A percentile compares a stretch with the other conserved stretches of the same genome.
Evolutionary conservation across 1,140 invertebrate species (phyloP).

Genomic region (Rhopalosiphum maidis): DNA sequence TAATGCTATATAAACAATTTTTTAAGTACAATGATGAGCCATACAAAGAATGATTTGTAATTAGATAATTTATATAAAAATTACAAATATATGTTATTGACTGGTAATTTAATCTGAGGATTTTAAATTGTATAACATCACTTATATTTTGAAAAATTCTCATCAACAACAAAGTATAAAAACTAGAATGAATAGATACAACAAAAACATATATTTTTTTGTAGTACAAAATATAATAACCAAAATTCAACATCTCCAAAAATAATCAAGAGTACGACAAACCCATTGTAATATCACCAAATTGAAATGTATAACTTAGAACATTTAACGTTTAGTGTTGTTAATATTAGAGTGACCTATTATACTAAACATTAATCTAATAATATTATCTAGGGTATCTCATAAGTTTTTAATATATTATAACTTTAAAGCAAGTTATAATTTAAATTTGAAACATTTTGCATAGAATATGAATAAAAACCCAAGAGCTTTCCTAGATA

Average conservation of each 20-base stretch:
- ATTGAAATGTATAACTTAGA: background rate
- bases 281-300: too few relatives aligned
- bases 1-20: background rate
- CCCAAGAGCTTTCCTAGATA: too few relatives aligned
- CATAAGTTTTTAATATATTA: too few relatives aligned
- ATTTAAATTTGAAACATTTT: too few relatives aligned
- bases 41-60: background rate
- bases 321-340: background rate
- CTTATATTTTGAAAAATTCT: background rate
- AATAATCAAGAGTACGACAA: too few relatives aligned
- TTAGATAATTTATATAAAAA: background rate
- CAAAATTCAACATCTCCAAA: background rate
- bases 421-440: too few relatives aligned
- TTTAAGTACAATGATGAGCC: background rate
- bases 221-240: background rate
- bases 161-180: background rate
- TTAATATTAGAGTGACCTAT: background rate
- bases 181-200: background rate
- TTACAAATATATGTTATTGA: conserved; percentile 5
- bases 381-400: too few relatives aligned
- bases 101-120: background rate
- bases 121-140: background rate
- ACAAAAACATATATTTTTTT: background rate
- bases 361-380: too few relatives aligned
- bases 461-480: too few relatives aligned